Evolutionary conservation across 1,140 invertebrate genomes (phyloP).

Genomic region (Ostrea denselamellosa): DNA sequence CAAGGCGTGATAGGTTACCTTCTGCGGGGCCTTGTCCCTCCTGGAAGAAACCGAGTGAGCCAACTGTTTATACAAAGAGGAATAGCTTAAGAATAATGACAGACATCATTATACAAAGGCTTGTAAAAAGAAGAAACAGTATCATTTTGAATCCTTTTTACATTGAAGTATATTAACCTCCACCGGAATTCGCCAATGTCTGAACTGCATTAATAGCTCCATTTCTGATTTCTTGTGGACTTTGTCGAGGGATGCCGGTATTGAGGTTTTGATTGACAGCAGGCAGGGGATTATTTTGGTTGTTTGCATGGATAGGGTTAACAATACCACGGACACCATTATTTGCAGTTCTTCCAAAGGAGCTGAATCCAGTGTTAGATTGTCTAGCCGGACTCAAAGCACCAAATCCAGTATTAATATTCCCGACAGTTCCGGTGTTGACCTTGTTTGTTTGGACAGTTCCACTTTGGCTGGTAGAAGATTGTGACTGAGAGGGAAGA

Average conservation of each 20-base stretch:
- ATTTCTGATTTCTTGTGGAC: neutral
- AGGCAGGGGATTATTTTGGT: neutral
- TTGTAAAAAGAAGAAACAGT: neutral
- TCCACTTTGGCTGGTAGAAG: too few species aligned
- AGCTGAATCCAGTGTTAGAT: neutral
- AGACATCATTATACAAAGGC: neutral
- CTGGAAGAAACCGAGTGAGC: neutral
- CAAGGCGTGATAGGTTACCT: neutral
- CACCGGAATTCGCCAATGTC: neutral
- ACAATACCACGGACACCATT: neutral
- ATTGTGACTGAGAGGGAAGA: neutral
- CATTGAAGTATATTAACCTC: neutral
- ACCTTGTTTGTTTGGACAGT: too few species aligned
- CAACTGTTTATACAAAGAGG: slow-evolving; percentile 14
- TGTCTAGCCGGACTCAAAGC: neutral
- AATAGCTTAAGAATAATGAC: neutral
- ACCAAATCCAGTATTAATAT: neutral
- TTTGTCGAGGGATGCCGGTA: neutral
- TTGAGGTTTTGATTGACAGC: neutral
- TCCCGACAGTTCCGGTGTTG: too few species aligned
- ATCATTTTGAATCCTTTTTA: too few species aligned
- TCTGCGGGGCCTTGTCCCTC: neutral
- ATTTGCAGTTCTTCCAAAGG: neutral
- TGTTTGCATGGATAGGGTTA: neutral
- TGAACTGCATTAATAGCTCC: neutral